Percentiles rank a stretch among this genome's conserved stretches.
phyloP scores from a whole-genome alignment of 2,797 vertebrate species.

The Heliangelus exortis region DNA sequence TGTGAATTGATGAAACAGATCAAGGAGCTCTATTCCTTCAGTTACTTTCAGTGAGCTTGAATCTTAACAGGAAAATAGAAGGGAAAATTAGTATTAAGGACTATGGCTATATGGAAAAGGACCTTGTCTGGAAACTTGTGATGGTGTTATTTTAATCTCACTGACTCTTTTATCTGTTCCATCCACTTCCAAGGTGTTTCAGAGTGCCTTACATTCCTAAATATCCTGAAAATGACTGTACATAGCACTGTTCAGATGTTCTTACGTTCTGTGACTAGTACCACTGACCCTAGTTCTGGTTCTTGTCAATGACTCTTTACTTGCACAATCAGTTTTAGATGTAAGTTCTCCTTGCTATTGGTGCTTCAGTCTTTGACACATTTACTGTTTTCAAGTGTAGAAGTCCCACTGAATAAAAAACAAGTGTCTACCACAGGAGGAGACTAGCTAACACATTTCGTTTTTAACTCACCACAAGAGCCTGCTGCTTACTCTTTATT shows the following conservation, averaged over 20 bases:
- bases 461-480: neutral
- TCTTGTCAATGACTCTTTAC: neutral
- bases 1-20: neutral
- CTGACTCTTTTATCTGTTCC: neutral
- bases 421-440: neutral
- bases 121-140: neutral
- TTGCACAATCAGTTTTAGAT: neutral
- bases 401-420: neutral
- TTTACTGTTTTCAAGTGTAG: neutral
- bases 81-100: neutral
- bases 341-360: neutral
- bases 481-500: neutral
- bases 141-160: neutral
- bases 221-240: neutral
- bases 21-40: neutral
- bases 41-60: neutral
- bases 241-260: neutral
- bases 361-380: neutral
- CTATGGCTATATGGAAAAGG: neutral
- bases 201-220: neutral
- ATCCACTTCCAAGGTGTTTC: neutral
- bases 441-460: neutral
- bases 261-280: neutral
- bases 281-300: neutral
- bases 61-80: neutral